phyloP scores from a whole-genome alignment of 2,888 invertebrate species.

The Chrysolina oricalcia region DNA sequence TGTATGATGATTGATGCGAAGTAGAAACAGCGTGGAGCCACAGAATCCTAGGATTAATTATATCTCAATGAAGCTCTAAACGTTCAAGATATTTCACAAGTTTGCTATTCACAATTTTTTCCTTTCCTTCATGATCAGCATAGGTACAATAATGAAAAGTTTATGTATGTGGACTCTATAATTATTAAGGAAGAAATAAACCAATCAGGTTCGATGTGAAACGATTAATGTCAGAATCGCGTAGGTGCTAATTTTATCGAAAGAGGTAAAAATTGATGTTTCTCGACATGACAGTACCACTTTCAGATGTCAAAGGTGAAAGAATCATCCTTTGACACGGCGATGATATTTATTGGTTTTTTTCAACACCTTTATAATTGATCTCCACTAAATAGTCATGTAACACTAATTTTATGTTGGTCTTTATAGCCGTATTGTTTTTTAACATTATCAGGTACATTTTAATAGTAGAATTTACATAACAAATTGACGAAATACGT shows the following conservation, averaged over 20 bases:
- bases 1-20: too few species aligned
- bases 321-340: neutral
- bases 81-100: too few species aligned
- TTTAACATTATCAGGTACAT: neutral
- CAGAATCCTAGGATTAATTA: too few species aligned
- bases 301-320: neutral
- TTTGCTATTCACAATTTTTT: too few species aligned
- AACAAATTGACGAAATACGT: constrained; percentile 15
- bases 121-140: too few species aligned
- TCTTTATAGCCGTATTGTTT: constrained; percentile 9
- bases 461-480: neutral
- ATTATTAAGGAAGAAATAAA: too few species aligned
- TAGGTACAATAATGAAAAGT: too few species aligned
- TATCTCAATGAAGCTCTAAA: too few species aligned
- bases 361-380: constrained; percentile 9
- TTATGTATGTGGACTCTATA: too few species aligned
- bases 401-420: constrained; percentile 1
- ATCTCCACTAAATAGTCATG: constrained; percentile 13
- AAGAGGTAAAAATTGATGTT: neutral
- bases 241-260: neutral
- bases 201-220: neutral
- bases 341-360: neutral
- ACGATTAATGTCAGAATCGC: neutral
- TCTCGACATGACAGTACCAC: neutral
- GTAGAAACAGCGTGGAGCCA: too few species aligned